Evolutionary conservation across 53 echinoderm and acorn worm genomes (phyloP).

Genomic region (Crossaster papposus): DNA sequence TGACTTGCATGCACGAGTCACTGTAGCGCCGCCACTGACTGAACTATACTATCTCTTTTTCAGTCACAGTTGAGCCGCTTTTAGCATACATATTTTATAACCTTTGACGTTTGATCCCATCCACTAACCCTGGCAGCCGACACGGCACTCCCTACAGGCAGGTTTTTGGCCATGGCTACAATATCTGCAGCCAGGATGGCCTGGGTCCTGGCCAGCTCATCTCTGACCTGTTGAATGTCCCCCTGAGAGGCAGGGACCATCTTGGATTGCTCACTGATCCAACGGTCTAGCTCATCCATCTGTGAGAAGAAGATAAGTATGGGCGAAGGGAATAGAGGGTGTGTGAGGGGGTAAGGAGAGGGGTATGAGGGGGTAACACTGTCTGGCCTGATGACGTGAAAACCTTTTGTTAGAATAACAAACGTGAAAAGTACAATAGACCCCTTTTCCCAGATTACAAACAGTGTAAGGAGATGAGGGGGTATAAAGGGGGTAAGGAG

Average conservation of each 20-base stretch:
- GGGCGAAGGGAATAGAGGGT: background rate
- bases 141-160: slow-evolving; percentile 59
- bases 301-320: slow-evolving; percentile 2
- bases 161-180: slow-evolving; percentile 63
- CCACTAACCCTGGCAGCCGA: slow-evolving; percentile 64
- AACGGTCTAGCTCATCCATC: slow-evolving; percentile 68
- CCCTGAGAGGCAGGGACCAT: slow-evolving; percentile 57
- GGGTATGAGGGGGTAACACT: too few species aligned
- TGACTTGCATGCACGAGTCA: too few species aligned
- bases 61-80: too few species aligned
- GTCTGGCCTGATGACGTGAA: too few species aligned
- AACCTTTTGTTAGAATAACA: too few species aligned
- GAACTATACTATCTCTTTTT: too few species aligned
- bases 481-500: background rate
- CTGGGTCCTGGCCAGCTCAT: slow-evolving; percentile 56
- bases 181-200: slow-evolving; percentile 64
- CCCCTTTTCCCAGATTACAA: too few species aligned
- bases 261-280: slow-evolving; percentile 56
- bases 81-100: too few species aligned
- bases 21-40: too few species aligned
- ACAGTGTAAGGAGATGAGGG: background rate
- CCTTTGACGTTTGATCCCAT: background rate
- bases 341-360: background rate
- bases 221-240: slow-evolving; percentile 66
- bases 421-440: too few species aligned